Base-by-base conservation (phyloP, 2,113 vertebrate genomes). In the Menura novaehollandiae region DNA sequence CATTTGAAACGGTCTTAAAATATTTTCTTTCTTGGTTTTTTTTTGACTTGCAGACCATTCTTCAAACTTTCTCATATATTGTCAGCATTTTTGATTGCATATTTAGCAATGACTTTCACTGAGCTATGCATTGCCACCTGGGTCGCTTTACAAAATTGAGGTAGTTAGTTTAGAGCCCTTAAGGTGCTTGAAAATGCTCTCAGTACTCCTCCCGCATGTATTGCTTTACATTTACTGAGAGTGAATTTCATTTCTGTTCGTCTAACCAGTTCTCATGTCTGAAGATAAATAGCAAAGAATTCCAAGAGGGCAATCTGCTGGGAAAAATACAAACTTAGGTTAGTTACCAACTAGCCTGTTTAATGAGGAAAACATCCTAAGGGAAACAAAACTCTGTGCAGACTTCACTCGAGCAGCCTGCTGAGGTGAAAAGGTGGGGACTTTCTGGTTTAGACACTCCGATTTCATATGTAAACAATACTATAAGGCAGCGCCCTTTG, bases 191-290 rank as follows among this genome's bases (percentile, higher is more conserved):
- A 69, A 66, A 83, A 41, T 58, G 46, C 55, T 91, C 72, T 88
- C 21, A 1, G 51, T 80, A 27, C 13, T 80, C 72, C 55, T 95
- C 59, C 26, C 1, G 3, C 0, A 0, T 83, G 51, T 73, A 86
- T 88, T 76, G 37, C 82, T 93, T 92, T 74, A 83, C 88, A 55
- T 85, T 95, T 86, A 46, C 51, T 35, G 30, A 94, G 43, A 9
- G 67, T 46, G 63, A 88, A 58, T 92, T 93, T 96, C 13, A 84
- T 88, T 92, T 77, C 85, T 84, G 33, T 71, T 92, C 91, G 35
- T 90, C 68, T 74, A 83, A 63, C 68, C 66, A 68, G 46, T 83
- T 80, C 83, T 80, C 2, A 2, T 86, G 72, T 88, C 58, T 71
- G 79, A 83, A 92, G 63, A 76, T 62, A 88, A 83, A 92, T n/a